phyloP scores from a whole-genome alignment of 2,113 vertebrate species.

The Daubentonia madagascariensis region DNA sequence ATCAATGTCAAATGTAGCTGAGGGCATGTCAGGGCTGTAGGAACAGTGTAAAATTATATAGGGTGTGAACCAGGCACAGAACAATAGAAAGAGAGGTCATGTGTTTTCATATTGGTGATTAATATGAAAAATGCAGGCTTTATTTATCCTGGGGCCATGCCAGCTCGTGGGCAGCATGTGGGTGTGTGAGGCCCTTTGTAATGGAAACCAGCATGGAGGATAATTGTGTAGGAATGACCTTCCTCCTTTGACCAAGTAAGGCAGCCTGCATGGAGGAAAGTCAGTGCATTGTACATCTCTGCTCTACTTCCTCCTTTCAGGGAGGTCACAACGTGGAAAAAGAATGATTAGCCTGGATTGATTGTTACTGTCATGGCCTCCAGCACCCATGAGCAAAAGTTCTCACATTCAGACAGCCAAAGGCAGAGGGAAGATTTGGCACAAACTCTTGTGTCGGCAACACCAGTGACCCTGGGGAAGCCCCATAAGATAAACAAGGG shows the following conservation, averaged over 20 bases:
- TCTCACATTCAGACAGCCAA: not conserved
- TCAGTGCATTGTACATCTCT: not conserved
- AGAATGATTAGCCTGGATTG: not conserved
- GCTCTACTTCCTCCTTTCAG: not conserved
- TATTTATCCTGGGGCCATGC: constrained; percentile 62
- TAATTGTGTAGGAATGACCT: not conserved
- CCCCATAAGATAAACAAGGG: not conserved
- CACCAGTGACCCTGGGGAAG: not conserved
- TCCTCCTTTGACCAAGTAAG: constrained; percentile 36
- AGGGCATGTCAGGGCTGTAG: constrained; percentile 44
- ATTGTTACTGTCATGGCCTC: not conserved
- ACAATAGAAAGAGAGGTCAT: constrained; percentile 58
- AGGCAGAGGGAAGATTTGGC: not conserved
- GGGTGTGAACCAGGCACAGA: constrained; percentile 50
- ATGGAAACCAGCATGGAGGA: not conserved
- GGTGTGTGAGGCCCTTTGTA: constrained; percentile 40
- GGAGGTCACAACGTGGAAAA: not conserved
- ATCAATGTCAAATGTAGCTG: constrained; percentile 37
- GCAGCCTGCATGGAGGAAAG: not conserved
- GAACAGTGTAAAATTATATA: constrained; percentile 20
- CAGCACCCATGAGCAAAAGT: not conserved
- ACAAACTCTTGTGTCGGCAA: not conserved
- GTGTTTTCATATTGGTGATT: constrained; percentile 65
- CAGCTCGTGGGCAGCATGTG: constrained; percentile 17
- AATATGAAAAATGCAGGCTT: constrained; percentile 51